Evolutionary conservation across 2,888 invertebrate genomes (phyloP).

Genomic region (Ganaspis brasiliensis): DNA sequence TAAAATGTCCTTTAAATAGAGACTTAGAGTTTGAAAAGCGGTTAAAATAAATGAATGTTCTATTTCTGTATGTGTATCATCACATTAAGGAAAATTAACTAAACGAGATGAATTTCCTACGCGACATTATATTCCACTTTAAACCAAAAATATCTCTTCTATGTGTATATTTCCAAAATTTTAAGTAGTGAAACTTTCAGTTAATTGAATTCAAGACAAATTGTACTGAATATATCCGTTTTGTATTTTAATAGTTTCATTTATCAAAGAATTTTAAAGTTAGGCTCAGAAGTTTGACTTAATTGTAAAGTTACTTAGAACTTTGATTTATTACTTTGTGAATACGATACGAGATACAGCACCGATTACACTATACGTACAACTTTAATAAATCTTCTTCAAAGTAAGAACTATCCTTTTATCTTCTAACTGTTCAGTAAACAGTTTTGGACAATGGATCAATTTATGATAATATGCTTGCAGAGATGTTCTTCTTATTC

Average conservation of each 20-base stretch:
- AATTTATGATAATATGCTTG: not conserved
- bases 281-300: not conserved
- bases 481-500: not conserved
- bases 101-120: not conserved
- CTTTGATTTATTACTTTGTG: slow-evolving; percentile 5
- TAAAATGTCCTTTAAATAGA: not conserved
- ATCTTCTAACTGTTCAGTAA: not conserved
- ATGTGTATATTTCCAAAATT: too few species aligned
- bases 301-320: not conserved
- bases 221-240: too few species aligned
- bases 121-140: not conserved
- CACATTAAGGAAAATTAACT: slow-evolving; percentile 13
- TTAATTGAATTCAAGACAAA: too few species aligned
- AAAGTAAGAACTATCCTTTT: not conserved
- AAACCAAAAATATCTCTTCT: slow-evolving; percentile 4
- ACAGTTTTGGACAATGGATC: not conserved
- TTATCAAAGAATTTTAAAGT: not conserved
- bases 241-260: not conserved
- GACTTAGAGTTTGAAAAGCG: not conserved
- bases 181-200: too few species aligned
- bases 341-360: slow-evolving; percentile 1
- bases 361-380: slow-evolving; percentile 11
- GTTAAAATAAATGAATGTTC: not conserved
- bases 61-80: slow-evolving; percentile 9
- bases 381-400: slow-evolving; percentile 29